These are phyloP conservation scores for Procavia capensis DNA, from an alignment of 2,113 vertebrate species.

Conservation along the genomic window DNA sequence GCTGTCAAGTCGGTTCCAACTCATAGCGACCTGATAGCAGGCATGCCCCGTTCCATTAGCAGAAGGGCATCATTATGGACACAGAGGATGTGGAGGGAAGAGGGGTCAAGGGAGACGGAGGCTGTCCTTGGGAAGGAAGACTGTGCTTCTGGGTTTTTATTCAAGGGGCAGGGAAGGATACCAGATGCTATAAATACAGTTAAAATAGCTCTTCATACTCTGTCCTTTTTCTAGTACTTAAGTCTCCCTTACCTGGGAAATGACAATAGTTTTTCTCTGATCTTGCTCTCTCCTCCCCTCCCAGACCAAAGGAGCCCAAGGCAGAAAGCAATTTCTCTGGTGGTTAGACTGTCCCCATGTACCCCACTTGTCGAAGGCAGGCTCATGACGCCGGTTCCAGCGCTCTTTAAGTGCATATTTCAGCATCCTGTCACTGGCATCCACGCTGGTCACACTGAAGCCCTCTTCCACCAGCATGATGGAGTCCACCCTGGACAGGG, in stretches of 20 bases:
- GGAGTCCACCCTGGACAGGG: conserved; percentile 93
- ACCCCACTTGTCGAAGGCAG: conserved; percentile 97
- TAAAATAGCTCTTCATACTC: neutral
- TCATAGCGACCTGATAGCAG: too few relatives aligned
- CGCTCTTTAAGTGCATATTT: conserved; percentile 96
- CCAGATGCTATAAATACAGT: neutral
- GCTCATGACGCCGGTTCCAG: conserved; percentile 95
- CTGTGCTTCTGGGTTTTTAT: neutral
- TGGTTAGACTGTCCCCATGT: conserved; percentile 11
- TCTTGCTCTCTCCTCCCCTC: neutral
- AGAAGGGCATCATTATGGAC: neutral
- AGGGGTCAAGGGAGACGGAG: neutral
- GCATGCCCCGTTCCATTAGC: neutral
- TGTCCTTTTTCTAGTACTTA: neutral
- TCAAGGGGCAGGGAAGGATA: neutral
- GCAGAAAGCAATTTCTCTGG: neutral
- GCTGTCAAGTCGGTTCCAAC: too few relatives aligned
- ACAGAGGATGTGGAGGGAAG: neutral
- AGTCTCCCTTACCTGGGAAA: neutral
- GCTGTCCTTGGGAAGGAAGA: neutral
- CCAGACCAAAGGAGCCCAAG: neutral
- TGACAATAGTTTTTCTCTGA: neutral
- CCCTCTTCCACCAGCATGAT: conserved; percentile 98
- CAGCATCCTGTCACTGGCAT: conserved; percentile 99
- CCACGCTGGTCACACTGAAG: conserved; percentile 94